Evolutionary conservation across 2,888 invertebrate species (phyloP).

Genomic region (Hemicrepidius hirtus): DNA sequence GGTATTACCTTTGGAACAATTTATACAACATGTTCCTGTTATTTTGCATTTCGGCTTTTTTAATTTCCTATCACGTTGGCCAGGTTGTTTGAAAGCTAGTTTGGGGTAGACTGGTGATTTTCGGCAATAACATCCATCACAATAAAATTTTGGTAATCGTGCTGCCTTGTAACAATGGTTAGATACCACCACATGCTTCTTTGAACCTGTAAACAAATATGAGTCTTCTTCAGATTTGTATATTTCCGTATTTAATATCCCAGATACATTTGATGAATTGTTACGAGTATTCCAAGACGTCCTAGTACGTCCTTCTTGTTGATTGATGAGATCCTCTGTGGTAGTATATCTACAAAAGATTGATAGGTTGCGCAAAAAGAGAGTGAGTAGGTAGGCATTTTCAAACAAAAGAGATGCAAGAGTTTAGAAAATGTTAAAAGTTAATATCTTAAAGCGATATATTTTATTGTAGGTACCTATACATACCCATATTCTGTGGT

Average conservation of each 20-base stretch:
- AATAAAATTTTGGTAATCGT: background rate
- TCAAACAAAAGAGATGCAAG: too few relatives aligned
- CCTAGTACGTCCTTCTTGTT: background rate
- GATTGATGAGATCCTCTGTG: background rate
- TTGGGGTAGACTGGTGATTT: conserved; percentile 30
- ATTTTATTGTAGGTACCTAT: too few relatives aligned
- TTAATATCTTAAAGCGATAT: too few relatives aligned
- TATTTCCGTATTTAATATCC: conserved; percentile 50
- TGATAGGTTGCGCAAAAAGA: too few relatives aligned
- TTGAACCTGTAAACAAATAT: background rate
- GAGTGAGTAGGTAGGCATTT: too few relatives aligned
- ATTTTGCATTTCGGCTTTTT: background rate
- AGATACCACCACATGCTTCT: conserved; percentile 9
- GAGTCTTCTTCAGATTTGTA: background rate
- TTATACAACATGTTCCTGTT: too few relatives aligned
- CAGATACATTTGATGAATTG: conserved; percentile 62
- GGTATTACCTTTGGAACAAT: too few relatives aligned
- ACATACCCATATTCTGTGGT: too few relatives aligned
- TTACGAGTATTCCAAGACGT: conserved; percentile 54
- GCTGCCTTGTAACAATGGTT: conserved; percentile 4
- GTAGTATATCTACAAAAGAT: background rate
- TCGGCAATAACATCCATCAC: conserved; percentile 39
- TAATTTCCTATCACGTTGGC: background rate
- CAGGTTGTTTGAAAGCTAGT: background rate
- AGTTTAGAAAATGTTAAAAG: too few relatives aligned